Conservation (phyloP, 2,888 invertebrate genomes). For the Spisula solida region DNA sequence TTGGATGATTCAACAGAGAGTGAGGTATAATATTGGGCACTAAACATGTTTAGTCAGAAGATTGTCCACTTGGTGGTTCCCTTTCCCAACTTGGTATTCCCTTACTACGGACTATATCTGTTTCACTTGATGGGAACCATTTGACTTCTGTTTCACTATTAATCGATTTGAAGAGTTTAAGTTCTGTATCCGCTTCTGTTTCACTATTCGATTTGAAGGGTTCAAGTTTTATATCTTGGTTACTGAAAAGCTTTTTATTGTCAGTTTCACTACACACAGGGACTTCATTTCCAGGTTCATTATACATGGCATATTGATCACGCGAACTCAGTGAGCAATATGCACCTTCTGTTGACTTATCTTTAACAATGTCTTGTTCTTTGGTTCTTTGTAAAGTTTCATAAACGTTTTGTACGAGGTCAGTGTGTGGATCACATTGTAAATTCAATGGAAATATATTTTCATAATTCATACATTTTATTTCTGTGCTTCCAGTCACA, state of each 20-base stretch:
- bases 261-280: background rate
- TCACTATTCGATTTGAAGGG: background rate
- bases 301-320: background rate
- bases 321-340: background rate
- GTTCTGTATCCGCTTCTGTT: background rate
- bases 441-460: background rate
- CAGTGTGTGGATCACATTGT: background rate
- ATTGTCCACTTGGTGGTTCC: conserved; percentile 14
- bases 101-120: background rate
- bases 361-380: background rate
- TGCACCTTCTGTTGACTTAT: background rate
- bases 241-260: background rate
- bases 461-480: background rate
- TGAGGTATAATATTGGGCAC: too few relatives aligned
- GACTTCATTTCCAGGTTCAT: background rate
- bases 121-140: too few relatives aligned
- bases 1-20: too few relatives aligned
- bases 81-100: conserved; percentile 24
- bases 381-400: background rate
- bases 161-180: background rate
- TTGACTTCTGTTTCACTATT: background rate
- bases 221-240: background rate
- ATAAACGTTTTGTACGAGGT: too few relatives aligned
- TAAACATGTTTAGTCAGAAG: background rate
- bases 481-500: background rate